Evolutionary conservation across 1,140 invertebrate species (phyloP), one percentile per base, ranked within the genome.

Genomic region (Drosophila teissieri): DNA sequence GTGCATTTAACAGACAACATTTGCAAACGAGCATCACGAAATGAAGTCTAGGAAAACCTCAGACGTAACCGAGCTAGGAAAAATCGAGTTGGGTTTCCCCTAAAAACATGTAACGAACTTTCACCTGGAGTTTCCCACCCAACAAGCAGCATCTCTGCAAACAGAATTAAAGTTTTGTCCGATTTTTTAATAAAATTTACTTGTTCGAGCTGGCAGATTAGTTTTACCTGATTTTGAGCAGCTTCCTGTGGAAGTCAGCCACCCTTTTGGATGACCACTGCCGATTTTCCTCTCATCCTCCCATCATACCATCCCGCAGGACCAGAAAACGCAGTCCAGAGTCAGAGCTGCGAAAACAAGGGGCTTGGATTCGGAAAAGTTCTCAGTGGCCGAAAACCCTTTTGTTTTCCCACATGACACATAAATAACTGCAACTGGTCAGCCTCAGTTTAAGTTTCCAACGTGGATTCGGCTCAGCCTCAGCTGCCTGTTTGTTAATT

Each of bases 381-480:
- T 69, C 63, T 56, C 67, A 69, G 34, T 69, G 65, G 22, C 19
- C 27, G 51, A 24, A 34, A 73, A 65, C 45, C 72, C 73, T 65
- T 75, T 75, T 75, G 51, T 56, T 75, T 75, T 75, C 73, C 73
- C 73, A 75, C 57, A 75, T 75, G 73, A 64, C 70, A 67, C 73
- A 75, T 75, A 74, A 74, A 75, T 75, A 75, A 74, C 72, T 58
- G 40, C 61, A 55, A 57, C 61, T 76, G 52, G 44, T 75, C 60
- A 70, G 61, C 62, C 37, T 68, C 19, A 17, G 46, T 14, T 19
- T 54, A 39, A 39, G 48, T 51, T 48, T 24, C 19, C 15, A 19
- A 1, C 42, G 17, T 54, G 19, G 12, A 15, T 27, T 56, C 63
- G 48, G 12, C 24, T 56, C 63, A 40, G 12, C 42, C 45, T 63